These are phyloP conservation scores for Parnassius glacialis DNA, from an alignment of 2,888 invertebrate genomes.

Conservation along the genomic window DNA sequence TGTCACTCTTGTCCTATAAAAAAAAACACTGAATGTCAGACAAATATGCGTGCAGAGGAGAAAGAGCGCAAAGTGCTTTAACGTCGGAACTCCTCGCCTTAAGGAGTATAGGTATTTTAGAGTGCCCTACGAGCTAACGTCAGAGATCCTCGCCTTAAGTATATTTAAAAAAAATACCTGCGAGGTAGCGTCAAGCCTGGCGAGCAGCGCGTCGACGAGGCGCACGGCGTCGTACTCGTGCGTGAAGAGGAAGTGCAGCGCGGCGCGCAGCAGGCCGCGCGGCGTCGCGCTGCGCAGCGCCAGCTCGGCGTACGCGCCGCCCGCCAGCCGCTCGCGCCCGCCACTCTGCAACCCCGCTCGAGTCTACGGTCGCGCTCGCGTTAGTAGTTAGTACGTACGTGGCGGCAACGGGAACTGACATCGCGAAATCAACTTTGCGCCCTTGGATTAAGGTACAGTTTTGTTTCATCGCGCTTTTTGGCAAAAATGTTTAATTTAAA, in stretches of 20 bases:
- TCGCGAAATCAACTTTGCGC: constrained; percentile 1
- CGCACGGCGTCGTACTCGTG: constrained; percentile 91
- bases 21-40: too few relatives aligned
- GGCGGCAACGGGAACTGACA: not conserved
- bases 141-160: too few relatives aligned
- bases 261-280: constrained; percentile 89
- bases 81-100: too few relatives aligned
- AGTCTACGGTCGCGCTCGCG: constrained; percentile 60
- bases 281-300: constrained; percentile 93
- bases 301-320: constrained; percentile 95
- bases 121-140: too few relatives aligned
- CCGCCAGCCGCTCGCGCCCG: constrained; percentile 93
- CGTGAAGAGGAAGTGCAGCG: constrained; percentile 91
- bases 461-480: not conserved
- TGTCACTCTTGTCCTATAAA: too few relatives aligned
- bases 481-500: not conserved
- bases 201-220: constrained; percentile 90
- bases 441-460: not conserved
- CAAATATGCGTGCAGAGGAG: too few relatives aligned
- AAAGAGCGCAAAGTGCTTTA: too few relatives aligned
- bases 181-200: constrained; percentile 87
- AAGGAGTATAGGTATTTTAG: too few relatives aligned
- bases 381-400: constrained; percentile 42
- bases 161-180: constrained; percentile 75
- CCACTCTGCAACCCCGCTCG: constrained; percentile 86